Evolutionary conservation across 2,888 invertebrate genomes (phyloP), one percentile per base, ranked within the genome.

Genomic region (Drosophila dives): DNA sequence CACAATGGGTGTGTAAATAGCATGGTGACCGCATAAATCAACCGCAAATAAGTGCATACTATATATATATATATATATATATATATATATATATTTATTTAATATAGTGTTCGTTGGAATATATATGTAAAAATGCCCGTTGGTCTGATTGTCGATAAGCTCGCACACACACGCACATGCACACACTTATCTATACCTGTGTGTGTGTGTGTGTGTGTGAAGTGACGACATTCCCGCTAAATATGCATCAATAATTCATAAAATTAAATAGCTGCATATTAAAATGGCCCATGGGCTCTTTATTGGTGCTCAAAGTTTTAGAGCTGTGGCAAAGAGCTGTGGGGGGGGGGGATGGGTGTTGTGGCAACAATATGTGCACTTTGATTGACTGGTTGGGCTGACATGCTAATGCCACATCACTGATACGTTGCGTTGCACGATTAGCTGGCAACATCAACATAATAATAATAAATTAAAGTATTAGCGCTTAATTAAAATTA

Each of bases 401-500:
- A 60, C 78, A 69, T 53, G 59, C 67, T 58, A 70, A 68, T 73
- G 70, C 72, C 81, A 72, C 68, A 77, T 78, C 75, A 82, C 74
- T 71, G 78, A 84, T 64, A 71, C 59, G n/a, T n/a, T n/a, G 36
- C 50, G 56, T 48, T 49, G 58, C 34, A 40, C 64, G 54, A 64
- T 64, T 69, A 70, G 60, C 70, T 77, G 70, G 62, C 75, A 71
- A 67, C 81, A 72, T 64, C 62, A 48, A 53, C 66, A 64, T 75
- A 74, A 78, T 86, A 68, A 77, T 82, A 80, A 89, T 86, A 81
- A 89, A 89, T 90, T 87, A 81, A 82, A 83, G 86, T 83, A 90
- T 89, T 86, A 89, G 89, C 83, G 86, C 89, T 90, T 90, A 86
- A 89, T 90, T 90, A 86, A 90, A 89, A 84, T 82, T 80, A 87